Base-by-base conservation (phyloP, 2,113 vertebrate genomes). In the Pycnonotus jocosus region DNA sequence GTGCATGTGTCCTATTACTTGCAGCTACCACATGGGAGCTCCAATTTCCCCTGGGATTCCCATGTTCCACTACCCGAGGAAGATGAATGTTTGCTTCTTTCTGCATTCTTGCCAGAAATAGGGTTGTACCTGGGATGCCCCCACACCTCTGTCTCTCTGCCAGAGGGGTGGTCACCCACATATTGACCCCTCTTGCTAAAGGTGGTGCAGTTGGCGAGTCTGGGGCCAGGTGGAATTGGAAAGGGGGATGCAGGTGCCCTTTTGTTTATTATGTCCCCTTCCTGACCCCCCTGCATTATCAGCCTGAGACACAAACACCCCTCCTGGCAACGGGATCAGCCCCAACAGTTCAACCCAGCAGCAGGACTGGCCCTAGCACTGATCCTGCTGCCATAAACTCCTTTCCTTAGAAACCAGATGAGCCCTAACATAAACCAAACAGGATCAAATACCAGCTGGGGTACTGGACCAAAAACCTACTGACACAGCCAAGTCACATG, bases 371-470 rank as follows among this genome's bases (percentile, higher is more conserved):
- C 70, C 56, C 57, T 56, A 81, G 31, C 58, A 9, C 38, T 50
- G 40, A 82, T 53, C 62, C 51, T 40, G 27, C 42, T 73, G 51
- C 37, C 72, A 70, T 77, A 86, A 92, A 73, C 64, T 28, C 66
- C 61, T 56, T 69, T 60, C 68, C 74, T 76, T 92, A 93, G 89
- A 91, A 92, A 95, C 83, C 64, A 86, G 81, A 92, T 88, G 13
- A 91, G 35, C 37, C 76, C 54, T 66, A 65, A 84, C 33, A 86
- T 45, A 91, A 96, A 91, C 80, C 56, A 31, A 86, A 50, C 37
- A 47, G 80, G 80, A 88, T 92, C 80, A 92, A 93, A 95, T 88
- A 72, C 48, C 83, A 86, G 68, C 60, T 87, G 51, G 38, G 81
- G 20, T 33, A 64, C 65, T 81, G 65, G 61, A 60, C 72, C 68